These are phyloP conservation scores for Synergus gifuensis DNA, from an alignment of 2,888 invertebrate species.

Conservation along the genomic window DNA sequence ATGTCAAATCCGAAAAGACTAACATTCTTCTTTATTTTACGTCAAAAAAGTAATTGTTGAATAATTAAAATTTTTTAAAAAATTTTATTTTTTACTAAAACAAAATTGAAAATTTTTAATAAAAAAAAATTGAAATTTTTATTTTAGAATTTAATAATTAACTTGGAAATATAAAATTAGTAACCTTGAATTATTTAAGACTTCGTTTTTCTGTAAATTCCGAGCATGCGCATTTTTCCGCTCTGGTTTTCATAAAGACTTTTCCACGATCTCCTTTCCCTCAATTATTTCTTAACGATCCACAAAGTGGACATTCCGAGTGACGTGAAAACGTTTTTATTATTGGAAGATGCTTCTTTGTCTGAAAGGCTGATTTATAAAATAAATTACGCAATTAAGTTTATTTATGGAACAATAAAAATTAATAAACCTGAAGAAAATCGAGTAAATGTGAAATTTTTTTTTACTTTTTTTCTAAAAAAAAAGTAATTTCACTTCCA, in stretches of 20 bases:
- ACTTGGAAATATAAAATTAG: neutral
- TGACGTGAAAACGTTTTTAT: neutral
- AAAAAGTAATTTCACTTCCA: neutral
- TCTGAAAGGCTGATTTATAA: neutral
- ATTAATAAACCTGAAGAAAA: neutral
- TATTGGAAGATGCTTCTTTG: neutral
- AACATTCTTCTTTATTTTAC: neutral
- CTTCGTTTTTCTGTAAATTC: slow-evolving; percentile 13
- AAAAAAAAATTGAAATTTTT: neutral
- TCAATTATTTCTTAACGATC: slow-evolving; percentile 14
- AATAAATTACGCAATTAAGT: neutral
- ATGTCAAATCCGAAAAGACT: slow-evolving; percentile 2
- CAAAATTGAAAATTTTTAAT: neutral
- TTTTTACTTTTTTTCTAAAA: too few relatives aligned
- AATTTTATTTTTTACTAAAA: too few relatives aligned
- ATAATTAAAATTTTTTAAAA: neutral
- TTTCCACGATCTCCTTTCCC: slow-evolving; percentile 36
- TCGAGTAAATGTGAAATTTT: neutral
- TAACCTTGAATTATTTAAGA: slow-evolving; percentile 1
- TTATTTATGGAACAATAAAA: neutral
- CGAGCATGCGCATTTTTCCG: slow-evolving; percentile 5
- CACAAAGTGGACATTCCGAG: neutral
- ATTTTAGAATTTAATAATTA: neutral
- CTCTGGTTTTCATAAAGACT: slow-evolving; percentile 32
- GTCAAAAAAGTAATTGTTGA: neutral